Base-by-base conservation (phyloP, 1,140 invertebrate genomes). In the Drosophila pandora region DNA sequence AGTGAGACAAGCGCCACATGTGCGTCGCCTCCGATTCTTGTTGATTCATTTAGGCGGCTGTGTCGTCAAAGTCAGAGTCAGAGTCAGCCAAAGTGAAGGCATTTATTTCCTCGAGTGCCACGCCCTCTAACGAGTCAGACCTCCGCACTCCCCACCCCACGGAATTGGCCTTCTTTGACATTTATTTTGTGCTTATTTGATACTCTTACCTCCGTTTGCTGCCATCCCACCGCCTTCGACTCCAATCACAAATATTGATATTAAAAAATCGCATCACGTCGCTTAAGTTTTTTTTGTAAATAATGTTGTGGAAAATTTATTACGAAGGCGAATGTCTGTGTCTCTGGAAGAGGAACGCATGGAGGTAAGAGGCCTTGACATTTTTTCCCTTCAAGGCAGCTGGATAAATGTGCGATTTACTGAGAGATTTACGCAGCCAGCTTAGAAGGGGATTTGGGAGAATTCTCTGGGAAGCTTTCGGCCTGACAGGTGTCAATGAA, bases 221-320 rank as follows among this genome's bases (percentile, higher is more conserved):
- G 8, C 23, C 23, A 25, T 2, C 2, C 23, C 28, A 23, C 22
- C 48, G 64, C 10, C 57, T 39, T 37, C 58, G 25, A 25, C 63
- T 47, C 60, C 25, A 28, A 4, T 9, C 21, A 63, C 74, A 85
- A 85, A 85, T 85, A 85, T 87, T 87, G 83, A 87, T 87, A 87
- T 82, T 88, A 87, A 88, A 83, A 88, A 87, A 87, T 88, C 82
- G 65, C 79, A 82, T 82, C 82, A 87, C 82, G 83, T 88, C 82
- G 61, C 75, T 76, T 69, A 63, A 65, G 71, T 82, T 74, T 74
- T 74, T 17, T 52, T 85, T 87, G 82, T 87, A 87, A 87, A 87
- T 87, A 87, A 87, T 87, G 82, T 87, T 81, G 69, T 84, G 79
- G 79, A 87, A 82, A 87, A 87, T 87, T 73, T 87, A 88, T 88